Base-by-base conservation (phyloP, 2,888 invertebrate species). In the Neoaliturus tenellus region DNA sequence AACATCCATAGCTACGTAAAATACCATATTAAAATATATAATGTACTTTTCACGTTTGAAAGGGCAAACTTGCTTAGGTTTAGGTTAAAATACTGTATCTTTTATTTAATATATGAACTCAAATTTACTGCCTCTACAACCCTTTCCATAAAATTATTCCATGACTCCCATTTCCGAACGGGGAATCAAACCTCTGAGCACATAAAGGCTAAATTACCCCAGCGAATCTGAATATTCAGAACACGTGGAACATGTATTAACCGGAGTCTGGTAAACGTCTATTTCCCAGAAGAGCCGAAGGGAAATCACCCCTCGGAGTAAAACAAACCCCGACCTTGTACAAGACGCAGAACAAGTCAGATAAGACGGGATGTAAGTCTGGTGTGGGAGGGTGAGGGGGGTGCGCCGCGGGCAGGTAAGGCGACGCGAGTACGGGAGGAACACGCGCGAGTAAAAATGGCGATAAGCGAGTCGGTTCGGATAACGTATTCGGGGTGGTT, bases 271-370 rank as follows among this genome's bases (percentile, higher is more conserved):
- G 23, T 75, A n/a, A 33, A 75, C 48, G 39, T 75, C 20, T 51
- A 48, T 48, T 75, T 48, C 75, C 75, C 48, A 12, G 25, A 48
- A 44, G 75, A 75, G 71, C 73, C 78, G 55, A 35, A 20, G 55
- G 55, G 23, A 78, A 75, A 48, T 48, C 75, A 48, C 44, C 75
- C 75, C 78, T 51, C 41, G 14, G 33, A 35, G 48, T 75, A 33
- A 78, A 78, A 78, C 78, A 78, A 75, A 78, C 78, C 48, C 25
- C 78, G 78, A 78, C 78, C 78, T 78, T 78, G 78, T 78, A 78
- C 55, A 78, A 23, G 78, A 4, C 33, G 55, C 35, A 33, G 51
- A 78, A 78, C 55, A 78, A 78, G 78, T 51, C 78, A 44, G 75
- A 55, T 78, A 55, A 78, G 78, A 51, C 33, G 51, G 23, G 75